Conservation (phyloP, 2,888 invertebrate species). For the Himalopsyche tibetana region DNA sequence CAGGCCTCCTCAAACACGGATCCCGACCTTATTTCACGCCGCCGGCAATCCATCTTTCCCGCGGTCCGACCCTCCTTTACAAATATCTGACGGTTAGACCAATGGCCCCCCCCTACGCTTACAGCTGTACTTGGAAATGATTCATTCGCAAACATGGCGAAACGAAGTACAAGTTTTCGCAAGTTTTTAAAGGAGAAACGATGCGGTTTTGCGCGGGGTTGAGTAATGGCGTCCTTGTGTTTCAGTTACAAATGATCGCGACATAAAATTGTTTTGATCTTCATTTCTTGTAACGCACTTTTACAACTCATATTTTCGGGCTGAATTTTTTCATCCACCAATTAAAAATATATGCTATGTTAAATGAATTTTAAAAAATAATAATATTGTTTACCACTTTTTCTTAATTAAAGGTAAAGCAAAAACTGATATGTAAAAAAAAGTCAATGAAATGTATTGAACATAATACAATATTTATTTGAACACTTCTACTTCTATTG, state of each 20-base stretch:
- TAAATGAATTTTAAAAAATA: too few relatives aligned
- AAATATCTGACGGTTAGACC: conserved; percentile 26
- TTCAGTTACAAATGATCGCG: background rate
- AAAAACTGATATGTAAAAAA: too few relatives aligned
- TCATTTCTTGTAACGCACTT: background rate
- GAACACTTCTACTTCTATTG: too few relatives aligned
- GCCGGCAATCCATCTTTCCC: conserved; percentile 8
- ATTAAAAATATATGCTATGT: too few relatives aligned
- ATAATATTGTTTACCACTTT: too few relatives aligned
- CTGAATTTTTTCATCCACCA: too few relatives aligned
- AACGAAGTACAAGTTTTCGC: background rate
- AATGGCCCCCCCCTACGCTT: background rate
- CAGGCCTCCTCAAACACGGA: conserved; percentile 30
- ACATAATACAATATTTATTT: too few relatives aligned
- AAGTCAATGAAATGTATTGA: too few relatives aligned
- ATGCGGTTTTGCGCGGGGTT: background rate
- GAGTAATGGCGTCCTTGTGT: conserved; percentile 10
- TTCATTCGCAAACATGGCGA: background rate
- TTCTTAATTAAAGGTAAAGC: too few relatives aligned
- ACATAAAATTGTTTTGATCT: background rate
- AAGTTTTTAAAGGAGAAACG: conserved; percentile 8
- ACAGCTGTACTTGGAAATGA: conserved; percentile 19
- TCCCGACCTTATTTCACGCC: conserved; percentile 22
- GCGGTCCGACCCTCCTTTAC: conserved; percentile 24
- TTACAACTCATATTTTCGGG: too few relatives aligned